Evolutionary conservation across 2,113 vertebrate genomes (phyloP), one percentile per base, ranked within the genome.

Genomic region (Tiliqua scincoides): DNA sequence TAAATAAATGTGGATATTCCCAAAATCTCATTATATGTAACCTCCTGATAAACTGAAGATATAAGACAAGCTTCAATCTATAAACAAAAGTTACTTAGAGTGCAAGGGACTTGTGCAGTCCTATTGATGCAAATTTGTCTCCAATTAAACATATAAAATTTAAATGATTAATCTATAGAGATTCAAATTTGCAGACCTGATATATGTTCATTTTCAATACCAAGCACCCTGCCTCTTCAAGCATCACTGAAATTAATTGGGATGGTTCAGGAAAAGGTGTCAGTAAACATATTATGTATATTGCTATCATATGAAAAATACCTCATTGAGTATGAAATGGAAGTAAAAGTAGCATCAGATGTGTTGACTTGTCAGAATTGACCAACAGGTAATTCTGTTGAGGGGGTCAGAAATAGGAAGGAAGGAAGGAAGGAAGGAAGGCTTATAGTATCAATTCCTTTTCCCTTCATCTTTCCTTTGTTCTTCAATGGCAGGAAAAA

Each of bases 401-500:
- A 40, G 35, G 17, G 65, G 0, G 18, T 77, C 18, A n/a, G 12
- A 0, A 12, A 14, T 27, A 15, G 52, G 67, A 68, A 35, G 11
- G 10, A 73, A 67, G 2, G 70, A 61, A 15, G 70, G 2, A 0
- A 82, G 3, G 0, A 1, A 15, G 76, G 43, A 37, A 67, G 35
- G 62, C 79, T 89, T 0, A 37, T 10, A 78, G 65, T 65, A 18
- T 23, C 1, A n/a, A 0, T 3, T 54, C 30, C 35, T 61, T 8
- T 18, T 37, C 1, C 74, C 15, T 18, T 32, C 54, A 2, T 0
- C 2, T 77, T 25, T 21, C 57, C 63, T 40, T n/a, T 0, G 0
- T 6, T 1, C 78, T 83, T 78, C 6, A 85, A 54, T 1, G 84
- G n/a, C 52, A 12, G 63, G 6, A 72, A 86, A 86, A 86, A 18